Conservation (phyloP, 2,113 vertebrate species). For the Zapornia atra region DNA sequence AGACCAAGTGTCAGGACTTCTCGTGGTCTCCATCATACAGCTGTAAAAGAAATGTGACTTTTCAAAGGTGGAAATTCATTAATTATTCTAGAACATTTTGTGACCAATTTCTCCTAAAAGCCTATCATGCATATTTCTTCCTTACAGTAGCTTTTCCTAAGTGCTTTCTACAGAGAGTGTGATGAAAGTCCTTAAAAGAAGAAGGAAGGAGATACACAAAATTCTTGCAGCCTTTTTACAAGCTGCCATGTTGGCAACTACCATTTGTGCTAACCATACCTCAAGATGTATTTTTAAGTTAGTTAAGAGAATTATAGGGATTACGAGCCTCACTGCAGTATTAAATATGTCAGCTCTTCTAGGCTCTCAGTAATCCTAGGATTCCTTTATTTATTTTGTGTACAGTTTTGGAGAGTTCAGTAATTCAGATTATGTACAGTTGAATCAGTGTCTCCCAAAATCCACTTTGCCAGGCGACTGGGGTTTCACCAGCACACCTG, state of each 20-base stretch:
- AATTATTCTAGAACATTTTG: background rate
- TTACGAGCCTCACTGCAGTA: background rate
- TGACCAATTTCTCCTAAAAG: background rate
- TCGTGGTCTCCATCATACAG: rapidly evolving
- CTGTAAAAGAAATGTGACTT: background rate
- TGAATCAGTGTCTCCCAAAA: background rate
- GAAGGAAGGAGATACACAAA: background rate
- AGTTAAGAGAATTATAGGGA: background rate
- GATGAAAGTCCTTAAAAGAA: background rate
- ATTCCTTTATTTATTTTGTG: background rate
- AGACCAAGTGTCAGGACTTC: background rate
- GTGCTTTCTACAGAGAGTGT: background rate
- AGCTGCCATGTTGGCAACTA: background rate
- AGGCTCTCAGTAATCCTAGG: background rate
- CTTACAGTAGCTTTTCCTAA: background rate
- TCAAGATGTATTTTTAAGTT: background rate
- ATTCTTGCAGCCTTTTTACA: background rate
- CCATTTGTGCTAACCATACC: background rate
- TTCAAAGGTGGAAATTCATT: background rate
- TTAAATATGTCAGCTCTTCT: background rate
- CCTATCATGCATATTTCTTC: background rate
- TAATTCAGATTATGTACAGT: background rate
- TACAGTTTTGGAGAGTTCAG: background rate
- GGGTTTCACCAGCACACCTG: background rate
- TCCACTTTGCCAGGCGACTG: background rate